Percentiles rank a stretch among this genome's conserved stretches.
phyloP scores from a whole-genome alignment of 2,797 vertebrate genomes.

The Cossypha heuglini region DNA sequence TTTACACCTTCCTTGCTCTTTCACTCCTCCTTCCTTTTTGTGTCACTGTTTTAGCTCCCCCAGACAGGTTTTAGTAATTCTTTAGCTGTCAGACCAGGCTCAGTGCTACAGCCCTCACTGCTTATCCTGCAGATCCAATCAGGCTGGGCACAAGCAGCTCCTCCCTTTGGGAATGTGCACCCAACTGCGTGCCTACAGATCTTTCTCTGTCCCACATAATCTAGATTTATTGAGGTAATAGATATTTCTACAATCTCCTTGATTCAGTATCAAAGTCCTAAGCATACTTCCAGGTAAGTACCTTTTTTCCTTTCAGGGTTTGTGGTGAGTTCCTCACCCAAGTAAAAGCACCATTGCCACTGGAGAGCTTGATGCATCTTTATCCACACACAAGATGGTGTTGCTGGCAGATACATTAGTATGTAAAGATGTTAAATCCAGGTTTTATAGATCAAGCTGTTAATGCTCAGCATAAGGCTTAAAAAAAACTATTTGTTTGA shows the following conservation, averaged over 20 bases:
- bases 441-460: neutral
- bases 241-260: neutral
- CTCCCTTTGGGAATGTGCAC: slow-evolving; percentile 4
- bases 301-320: neutral
- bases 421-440: neutral
- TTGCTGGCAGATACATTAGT: neutral
- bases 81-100: neutral
- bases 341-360: neutral
- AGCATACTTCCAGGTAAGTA: neutral
- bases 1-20: neutral
- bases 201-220: neutral
- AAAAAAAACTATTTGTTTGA: neutral
- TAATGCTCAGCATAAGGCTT: neutral
- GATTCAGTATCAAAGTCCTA: neutral
- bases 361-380: neutral
- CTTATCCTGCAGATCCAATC: neutral
- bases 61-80: neutral
- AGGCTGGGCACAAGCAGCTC: neutral
- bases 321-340: neutral
- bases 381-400: neutral
- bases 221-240: neutral
- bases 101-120: neutral
- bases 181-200: neutral
- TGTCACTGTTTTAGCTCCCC: neutral
- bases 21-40: neutral